Percentiles rank a stretch among this genome's conserved stretches.
phyloP scores from a whole-genome alignment of 2,797 vertebrate genomes.

The Botia almorhae region DNA sequence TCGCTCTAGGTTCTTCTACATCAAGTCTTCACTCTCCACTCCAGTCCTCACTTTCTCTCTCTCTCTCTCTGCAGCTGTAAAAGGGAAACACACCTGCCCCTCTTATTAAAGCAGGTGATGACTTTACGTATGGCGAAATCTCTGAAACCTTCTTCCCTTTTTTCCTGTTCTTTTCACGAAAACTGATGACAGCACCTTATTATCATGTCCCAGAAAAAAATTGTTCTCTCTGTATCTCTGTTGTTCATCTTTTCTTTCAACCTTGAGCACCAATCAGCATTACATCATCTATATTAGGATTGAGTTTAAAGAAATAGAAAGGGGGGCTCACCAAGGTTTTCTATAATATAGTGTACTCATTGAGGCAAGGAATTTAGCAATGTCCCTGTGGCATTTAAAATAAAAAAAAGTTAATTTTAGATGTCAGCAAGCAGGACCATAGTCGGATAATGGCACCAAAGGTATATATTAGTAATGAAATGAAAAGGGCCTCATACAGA shows the following conservation, averaged over 20 bases:
- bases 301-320: not conserved
- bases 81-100: constrained; percentile 68
- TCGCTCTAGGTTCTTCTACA: constrained; percentile 21
- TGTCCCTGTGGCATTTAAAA: not conserved
- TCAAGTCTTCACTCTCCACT: constrained; percentile 51
- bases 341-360: not conserved
- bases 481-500: not conserved
- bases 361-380: not conserved
- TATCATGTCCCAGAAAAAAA: constrained; percentile 24
- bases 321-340: not conserved
- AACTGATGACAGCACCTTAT: constrained; percentile 49
- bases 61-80: constrained; percentile 69
- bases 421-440: not conserved
- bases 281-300: constrained; percentile 24
- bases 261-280: not conserved
- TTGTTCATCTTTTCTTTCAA: constrained; percentile 17
- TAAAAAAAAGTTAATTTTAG: not conserved
- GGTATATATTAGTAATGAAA: not conserved
- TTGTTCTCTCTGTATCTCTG: constrained; percentile 6
- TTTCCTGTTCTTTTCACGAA: constrained; percentile 44
- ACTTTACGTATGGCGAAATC: constrained; percentile 42
- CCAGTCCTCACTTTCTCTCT: constrained; percentile 37
- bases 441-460: not conserved
- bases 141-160: constrained; percentile 51
- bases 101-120: constrained; percentile 64